Conservation (phyloP, 2,113 vertebrate genomes). For the Passer domesticus region DNA sequence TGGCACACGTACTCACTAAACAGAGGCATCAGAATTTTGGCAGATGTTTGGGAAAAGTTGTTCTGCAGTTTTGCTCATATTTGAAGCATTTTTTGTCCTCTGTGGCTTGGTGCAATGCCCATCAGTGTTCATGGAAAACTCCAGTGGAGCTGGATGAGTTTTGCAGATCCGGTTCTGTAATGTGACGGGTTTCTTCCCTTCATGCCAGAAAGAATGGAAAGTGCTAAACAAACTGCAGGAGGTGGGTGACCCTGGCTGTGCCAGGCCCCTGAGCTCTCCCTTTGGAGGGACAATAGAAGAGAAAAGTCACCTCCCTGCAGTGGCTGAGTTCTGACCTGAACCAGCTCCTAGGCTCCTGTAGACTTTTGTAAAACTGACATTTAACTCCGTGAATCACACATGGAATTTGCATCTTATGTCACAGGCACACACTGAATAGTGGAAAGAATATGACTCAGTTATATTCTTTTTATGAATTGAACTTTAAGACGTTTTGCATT, state of each 20-base stretch:
- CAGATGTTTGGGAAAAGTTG: slow-evolving; percentile 27
- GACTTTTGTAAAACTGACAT: slow-evolving; percentile 29
- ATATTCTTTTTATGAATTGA: slow-evolving; percentile 57
- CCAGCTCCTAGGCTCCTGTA: neutral
- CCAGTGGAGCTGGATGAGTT: slow-evolving; percentile 27
- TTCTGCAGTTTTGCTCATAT: slow-evolving; percentile 7
- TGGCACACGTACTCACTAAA: neutral
- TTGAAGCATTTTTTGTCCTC: neutral
- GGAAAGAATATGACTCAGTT: slow-evolving; percentile 54
- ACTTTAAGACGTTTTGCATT: neutral
- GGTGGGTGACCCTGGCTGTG: neutral
- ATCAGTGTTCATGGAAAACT: slow-evolving; percentile 37
- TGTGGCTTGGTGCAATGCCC: slow-evolving; percentile 37
- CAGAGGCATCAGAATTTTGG: neutral
- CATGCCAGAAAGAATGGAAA: neutral
- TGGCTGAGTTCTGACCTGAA: neutral
- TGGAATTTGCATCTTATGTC: slow-evolving; percentile 30
- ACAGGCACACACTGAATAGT: neutral
- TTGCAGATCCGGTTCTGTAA: neutral
- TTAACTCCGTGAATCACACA: slow-evolving; percentile 31
- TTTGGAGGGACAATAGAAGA: neutral
- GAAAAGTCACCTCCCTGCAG: neutral
- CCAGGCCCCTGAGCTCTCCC: neutral
- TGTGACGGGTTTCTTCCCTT: neutral
- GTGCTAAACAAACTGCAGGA: neutral